A percentile compares a stretch with the other conserved stretches of the same genome.
phyloP scores from a whole-genome alignment of 2,797 vertebrate species.

The Phrynocephalus forsythii region DNA sequence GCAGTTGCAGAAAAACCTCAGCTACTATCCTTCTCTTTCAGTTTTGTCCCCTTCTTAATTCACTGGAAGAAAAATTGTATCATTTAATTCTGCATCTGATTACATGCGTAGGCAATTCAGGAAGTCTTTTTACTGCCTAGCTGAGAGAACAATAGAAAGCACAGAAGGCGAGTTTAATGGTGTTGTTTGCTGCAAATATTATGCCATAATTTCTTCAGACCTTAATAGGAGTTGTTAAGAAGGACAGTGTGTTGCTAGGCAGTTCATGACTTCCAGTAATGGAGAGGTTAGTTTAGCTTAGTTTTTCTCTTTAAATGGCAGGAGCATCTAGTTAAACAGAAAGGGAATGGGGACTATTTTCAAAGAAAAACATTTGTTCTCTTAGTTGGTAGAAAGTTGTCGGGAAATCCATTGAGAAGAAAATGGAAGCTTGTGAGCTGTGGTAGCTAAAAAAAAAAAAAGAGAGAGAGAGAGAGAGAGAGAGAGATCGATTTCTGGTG shows the following conservation, averaged over 20 bases:
- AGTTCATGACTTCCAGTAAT: not conserved
- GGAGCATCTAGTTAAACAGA: not conserved
- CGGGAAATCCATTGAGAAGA: not conserved
- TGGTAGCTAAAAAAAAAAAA: not conserved
- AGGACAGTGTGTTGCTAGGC: not conserved
- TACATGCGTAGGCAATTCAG: not conserved
- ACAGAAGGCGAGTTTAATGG: not conserved
- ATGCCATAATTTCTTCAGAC: not conserved
- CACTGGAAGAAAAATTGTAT: not conserved
- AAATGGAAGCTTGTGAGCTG: not conserved
- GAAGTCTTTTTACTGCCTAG: slow-evolving; percentile 3
- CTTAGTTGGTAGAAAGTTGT: not conserved
- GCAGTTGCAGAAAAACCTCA: not conserved
- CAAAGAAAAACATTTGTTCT: not conserved
- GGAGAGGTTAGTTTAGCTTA: not conserved
- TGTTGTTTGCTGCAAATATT: slow-evolving; percentile 24
- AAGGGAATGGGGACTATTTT: not conserved
- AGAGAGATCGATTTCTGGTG: not conserved
- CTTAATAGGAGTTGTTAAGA: not conserved
- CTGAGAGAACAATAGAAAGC: not conserved
- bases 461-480: no score
- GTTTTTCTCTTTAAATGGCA: not conserved
- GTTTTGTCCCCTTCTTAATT: not conserved
- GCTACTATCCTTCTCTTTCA: not conserved
- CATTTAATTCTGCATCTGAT: not conserved